Percentiles rank a stretch among this genome's conserved stretches.
These are phyloP conservation scores for Heliconius himera DNA, from an alignment of 1,140 invertebrate genomes.

Conservation along the genomic window DNA sequence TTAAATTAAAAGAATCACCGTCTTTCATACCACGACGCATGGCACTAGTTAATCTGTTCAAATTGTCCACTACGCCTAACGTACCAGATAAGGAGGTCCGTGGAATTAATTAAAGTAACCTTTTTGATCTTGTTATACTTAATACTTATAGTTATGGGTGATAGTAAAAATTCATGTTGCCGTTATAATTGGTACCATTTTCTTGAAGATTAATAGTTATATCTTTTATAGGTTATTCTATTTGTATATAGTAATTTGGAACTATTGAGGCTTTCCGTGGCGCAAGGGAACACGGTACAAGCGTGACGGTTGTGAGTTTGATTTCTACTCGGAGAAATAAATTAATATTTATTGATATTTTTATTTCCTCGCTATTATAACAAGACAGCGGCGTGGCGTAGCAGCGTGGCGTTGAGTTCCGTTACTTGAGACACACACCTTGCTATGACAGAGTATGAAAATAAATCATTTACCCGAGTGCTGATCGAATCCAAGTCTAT, in stretches of 20 bases:
- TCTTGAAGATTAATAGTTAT: background rate
- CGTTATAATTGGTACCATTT: background rate
- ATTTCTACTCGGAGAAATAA: too few relatives aligned
- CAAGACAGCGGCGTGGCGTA: too few relatives aligned
- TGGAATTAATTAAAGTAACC: slow-evolving; percentile 18
- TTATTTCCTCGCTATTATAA: too few relatives aligned
- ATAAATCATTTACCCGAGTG: too few relatives aligned
- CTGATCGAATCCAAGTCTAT: too few relatives aligned
- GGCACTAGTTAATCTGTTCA: background rate
- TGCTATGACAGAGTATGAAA: too few relatives aligned
- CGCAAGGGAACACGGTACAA: too few relatives aligned
- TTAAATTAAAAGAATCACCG: too few relatives aligned
- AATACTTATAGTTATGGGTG: slow-evolving; percentile 16
- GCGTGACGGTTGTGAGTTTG: too few relatives aligned
- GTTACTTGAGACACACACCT: too few relatives aligned
- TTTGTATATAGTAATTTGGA: background rate
- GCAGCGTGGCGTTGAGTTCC: too few relatives aligned
- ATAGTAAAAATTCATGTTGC: slow-evolving; percentile 11
- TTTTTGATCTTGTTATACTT: slow-evolving; percentile 18
- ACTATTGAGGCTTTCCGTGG: background rate
- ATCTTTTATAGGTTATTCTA: background rate
- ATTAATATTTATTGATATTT: too few relatives aligned
- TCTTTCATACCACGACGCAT: background rate
- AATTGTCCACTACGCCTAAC: slow-evolving; percentile 7
- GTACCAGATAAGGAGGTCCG: background rate